phyloP scores from a whole-genome alignment of 2,113 vertebrate genomes.

The Madoqua kirkii region DNA sequence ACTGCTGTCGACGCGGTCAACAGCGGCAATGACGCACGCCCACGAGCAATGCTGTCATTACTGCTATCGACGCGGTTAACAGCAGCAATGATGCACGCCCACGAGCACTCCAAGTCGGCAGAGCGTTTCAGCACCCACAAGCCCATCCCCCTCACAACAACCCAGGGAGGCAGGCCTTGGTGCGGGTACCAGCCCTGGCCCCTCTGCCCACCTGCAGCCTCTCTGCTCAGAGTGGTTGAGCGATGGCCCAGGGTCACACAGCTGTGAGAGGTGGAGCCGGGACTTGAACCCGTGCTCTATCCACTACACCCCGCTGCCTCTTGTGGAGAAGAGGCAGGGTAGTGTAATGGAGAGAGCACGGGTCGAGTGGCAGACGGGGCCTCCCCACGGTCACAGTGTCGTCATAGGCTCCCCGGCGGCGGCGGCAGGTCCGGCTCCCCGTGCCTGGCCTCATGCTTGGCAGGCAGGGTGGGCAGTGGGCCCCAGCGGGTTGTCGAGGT shows the following conservation, averaged over 20 bases:
- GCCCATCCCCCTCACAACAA: neutral
- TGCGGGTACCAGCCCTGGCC: neutral
- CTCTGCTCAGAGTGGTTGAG: slow-evolving; percentile 18
- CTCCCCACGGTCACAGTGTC: neutral
- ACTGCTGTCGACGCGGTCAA: accelerated
- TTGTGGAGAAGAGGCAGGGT: slow-evolving; percentile 61
- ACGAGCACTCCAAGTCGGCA: neutral
- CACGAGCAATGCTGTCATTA: too few species aligned
- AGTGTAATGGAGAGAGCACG: slow-evolving; percentile 60
- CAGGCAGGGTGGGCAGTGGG: neutral
- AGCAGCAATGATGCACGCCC: too few species aligned
- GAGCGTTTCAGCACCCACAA: neutral
- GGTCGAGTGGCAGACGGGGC: neutral
- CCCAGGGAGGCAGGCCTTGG: neutral
- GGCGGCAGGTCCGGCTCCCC: neutral
- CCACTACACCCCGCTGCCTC: slow-evolving; percentile 58
- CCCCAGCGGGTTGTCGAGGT: neutral
- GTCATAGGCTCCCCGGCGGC: neutral
- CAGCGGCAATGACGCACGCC: accelerated
- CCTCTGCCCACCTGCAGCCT: neutral
- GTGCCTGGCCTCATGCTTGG: neutral
- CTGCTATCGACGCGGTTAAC: too few species aligned
- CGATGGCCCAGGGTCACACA: slow-evolving; percentile 2
- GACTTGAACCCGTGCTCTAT: slow-evolving; percentile 61
- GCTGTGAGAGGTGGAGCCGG: neutral